Conservation (phyloP, 2,797 vertebrate genomes). For the Caiman crocodilus region DNA sequence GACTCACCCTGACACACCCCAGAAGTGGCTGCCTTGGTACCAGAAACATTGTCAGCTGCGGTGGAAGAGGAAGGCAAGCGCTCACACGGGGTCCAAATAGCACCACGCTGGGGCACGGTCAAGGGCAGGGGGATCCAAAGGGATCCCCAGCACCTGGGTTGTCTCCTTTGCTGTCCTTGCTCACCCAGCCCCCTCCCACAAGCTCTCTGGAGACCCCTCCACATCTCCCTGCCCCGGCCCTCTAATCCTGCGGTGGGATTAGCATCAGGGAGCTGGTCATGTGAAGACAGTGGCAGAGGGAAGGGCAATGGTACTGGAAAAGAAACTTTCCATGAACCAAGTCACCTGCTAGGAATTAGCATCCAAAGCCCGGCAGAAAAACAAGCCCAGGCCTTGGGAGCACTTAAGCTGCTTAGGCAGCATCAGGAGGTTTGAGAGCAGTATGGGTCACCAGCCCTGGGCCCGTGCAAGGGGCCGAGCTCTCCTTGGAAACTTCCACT, state of each 20-base stretch:
- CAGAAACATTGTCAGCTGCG: no score
- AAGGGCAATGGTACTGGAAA: neutral
- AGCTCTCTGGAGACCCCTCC: neutral
- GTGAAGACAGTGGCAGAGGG: neutral
- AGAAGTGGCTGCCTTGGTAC: no score
- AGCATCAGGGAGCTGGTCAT: rapidly evolving
- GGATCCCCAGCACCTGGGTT: neutral
- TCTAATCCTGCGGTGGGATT: rapidly evolving
- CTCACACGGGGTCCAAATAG: no score
- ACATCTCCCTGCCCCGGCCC: neutral
- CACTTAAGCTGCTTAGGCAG: constrained; percentile 62
- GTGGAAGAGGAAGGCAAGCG: no score
- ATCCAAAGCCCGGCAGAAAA: neutral
- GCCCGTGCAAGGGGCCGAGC: no score
- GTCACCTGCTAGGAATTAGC: constrained; percentile 76
- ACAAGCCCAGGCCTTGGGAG: neutral
- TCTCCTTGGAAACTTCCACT: neutral
- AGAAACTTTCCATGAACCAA: constrained; percentile 19
- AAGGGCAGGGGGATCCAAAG: neutral
- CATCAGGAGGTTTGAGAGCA: constrained; percentile 35
- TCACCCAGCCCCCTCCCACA: neutral
- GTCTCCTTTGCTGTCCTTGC: neutral
- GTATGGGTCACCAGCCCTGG: no score
- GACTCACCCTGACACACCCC: no score
- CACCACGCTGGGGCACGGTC: neutral